Conservation (phyloP, 1,140 invertebrate species). For the Lineus longissimus region DNA sequence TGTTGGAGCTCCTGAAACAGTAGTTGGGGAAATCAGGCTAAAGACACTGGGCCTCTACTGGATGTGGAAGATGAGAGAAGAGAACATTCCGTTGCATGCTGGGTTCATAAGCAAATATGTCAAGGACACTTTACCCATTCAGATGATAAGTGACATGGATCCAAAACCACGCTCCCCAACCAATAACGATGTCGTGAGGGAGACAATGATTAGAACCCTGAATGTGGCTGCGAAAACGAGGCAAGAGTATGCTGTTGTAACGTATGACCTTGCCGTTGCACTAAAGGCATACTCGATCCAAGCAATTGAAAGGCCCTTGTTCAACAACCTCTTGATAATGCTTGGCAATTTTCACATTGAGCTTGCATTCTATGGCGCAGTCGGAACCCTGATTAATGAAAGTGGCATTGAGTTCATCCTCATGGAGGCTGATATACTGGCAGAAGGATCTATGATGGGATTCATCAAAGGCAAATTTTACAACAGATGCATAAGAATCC, state of each 20-base stretch:
- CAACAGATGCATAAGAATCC: slow-evolving; percentile 4
- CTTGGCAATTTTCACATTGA: not conserved
- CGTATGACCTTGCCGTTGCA: not conserved
- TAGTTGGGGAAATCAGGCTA: no score
- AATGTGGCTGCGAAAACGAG: slow-evolving; percentile 9
- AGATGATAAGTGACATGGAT: slow-evolving; percentile 9
- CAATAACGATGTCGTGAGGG: slow-evolving; percentile 11
- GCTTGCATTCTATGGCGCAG: not conserved
- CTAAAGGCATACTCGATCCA: not conserved
- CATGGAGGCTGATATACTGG: not conserved
- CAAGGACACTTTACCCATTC: not conserved
- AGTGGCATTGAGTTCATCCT: slow-evolving; percentile 3
- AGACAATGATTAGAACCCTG: slow-evolving; percentile 10
- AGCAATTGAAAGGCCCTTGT: not conserved
- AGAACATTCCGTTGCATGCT: not conserved
- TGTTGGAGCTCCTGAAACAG: no score
- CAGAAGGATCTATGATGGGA: not conserved
- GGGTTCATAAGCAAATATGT: slow-evolving; percentile 1
- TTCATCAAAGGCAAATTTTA: slow-evolving; percentile 5
- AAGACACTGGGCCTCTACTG: no score
- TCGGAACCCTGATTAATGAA: not conserved
- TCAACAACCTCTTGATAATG: not conserved
- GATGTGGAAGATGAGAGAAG: no score
- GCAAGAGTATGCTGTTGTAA: slow-evolving; percentile 14
- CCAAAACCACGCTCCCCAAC: slow-evolving; percentile 3